Percentiles rank a stretch among this genome's conserved stretches.
Evolutionary conservation across 2,113 vertebrate genomes (phyloP).

Genomic region (Pantherophis guttatus): DNA sequence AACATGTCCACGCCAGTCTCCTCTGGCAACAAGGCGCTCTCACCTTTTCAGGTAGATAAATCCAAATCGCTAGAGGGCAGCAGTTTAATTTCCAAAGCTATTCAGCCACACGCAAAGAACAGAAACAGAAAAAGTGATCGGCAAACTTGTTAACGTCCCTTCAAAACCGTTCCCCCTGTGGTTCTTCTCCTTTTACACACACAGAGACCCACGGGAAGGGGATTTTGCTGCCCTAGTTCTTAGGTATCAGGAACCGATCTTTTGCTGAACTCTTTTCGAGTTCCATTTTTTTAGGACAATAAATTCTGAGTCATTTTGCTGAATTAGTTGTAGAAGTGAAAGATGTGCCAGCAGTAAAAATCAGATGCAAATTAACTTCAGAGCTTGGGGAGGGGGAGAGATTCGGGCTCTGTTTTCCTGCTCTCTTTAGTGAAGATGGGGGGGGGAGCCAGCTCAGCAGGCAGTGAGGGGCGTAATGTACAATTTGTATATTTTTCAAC

Average conservation of each 20-base stretch:
- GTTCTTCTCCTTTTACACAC: not conserved
- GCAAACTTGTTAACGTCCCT: too few species aligned
- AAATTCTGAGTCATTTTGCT: not conserved
- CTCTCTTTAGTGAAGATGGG: rapidly evolving
- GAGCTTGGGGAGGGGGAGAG: not conserved
- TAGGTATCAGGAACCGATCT: not conserved
- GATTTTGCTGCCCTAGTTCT: not conserved
- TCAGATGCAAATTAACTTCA: not conserved
- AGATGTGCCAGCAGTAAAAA: not conserved
- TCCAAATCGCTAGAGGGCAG: not conserved
- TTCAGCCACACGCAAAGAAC: not conserved
- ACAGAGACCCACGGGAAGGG: not conserved
- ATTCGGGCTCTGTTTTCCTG: not conserved
- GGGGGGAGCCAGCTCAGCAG: not conserved
- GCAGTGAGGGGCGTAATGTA: conserved; percentile 5
- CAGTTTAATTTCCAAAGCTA: not conserved
- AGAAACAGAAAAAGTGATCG: not conserved
- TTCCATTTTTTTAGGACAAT: not conserved
- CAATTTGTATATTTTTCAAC: conserved; percentile 44
- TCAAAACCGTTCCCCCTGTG: not conserved
- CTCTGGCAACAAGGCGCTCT: not conserved
- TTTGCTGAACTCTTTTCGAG: not conserved
- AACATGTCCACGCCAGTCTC: not conserved
- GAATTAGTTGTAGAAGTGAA: not conserved
- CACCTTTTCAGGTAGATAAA: not conserved